Evolutionary conservation across 2,888 invertebrate species (phyloP).

Genomic region (Gisinianus flammeolus): DNA sequence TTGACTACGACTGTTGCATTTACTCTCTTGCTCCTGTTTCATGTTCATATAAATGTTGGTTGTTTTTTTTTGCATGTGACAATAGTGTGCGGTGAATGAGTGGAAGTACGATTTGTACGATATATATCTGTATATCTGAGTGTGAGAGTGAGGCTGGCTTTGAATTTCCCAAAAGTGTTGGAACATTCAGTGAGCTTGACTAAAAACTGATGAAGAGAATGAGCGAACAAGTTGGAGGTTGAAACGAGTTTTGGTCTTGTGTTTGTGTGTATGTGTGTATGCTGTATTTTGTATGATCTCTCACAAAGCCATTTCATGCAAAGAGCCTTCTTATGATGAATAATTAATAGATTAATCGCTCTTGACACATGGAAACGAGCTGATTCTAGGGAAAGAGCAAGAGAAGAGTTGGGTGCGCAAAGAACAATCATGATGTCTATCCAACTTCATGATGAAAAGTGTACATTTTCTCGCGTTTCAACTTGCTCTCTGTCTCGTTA

Average conservation of each 20-base stretch:
- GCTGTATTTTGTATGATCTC: background rate
- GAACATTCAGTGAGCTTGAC: background rate
- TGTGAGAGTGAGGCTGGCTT: background rate
- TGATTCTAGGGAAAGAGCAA: background rate
- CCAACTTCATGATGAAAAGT: background rate
- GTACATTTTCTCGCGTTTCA: background rate
- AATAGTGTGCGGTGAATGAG: background rate
- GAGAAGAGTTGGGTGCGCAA: slow-evolving; percentile 7
- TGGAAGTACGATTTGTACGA: too few species aligned
- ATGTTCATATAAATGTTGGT: too few species aligned
- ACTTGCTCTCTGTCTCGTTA: background rate
- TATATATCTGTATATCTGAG: background rate
- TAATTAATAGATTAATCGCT: slow-evolving; percentile 48
- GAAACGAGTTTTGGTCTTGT: background rate
- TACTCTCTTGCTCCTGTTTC: too few species aligned
- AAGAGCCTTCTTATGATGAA: slow-evolving; percentile 41
- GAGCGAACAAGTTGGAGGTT: background rate
- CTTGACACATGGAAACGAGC: slow-evolving; percentile 40
- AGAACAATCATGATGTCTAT: slow-evolving; percentile 1
- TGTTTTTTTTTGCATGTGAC: background rate
- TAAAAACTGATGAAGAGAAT: background rate
- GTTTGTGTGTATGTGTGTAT: background rate
- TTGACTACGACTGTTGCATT: too few species aligned
- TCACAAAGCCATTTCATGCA: background rate
- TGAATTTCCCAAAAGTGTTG: too few species aligned